Evolutionary conservation across 2,113 vertebrate genomes (phyloP), one percentile per base, ranked within the genome.

Genomic region (Myotis brandtii): DNA sequence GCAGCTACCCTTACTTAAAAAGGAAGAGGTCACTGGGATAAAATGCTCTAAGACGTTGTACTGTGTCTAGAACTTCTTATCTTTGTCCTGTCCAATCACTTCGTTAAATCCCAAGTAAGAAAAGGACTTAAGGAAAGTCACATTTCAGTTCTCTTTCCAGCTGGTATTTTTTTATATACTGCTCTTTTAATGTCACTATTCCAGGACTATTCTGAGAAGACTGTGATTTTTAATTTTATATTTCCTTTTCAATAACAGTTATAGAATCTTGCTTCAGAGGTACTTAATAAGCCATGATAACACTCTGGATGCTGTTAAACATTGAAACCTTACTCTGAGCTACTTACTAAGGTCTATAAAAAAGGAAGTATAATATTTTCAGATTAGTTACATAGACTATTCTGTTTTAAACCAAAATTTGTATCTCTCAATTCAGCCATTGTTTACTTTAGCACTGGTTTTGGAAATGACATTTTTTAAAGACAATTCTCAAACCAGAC

Each of bases 281-380:
- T 69, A 64, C 14, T 95, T 59, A 97, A 34, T 50, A 77, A 89
- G 50, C 43, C 30, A 62, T 7, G 89, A 10, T 52, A 54, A 72
- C 4, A 23, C 9, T 85, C 40, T 86, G 10, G 7, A 11, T 75
- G 14, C 11, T 76, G 23, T 72, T 64, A 85, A 76, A 79, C 40
- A 72, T 46, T 72, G 85, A 93, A 76, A 62, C 32, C 5, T 88
- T 73, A 72, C 40, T 59, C 23, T 79, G 30, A 90, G 13, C 10
- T 80, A 73, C 89, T 89, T 96, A 70, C 64, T 89, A 86, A 95
- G 9, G n/a, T 86, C 37, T 80, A 3, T 89, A 77, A 96, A 83
- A 86, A 9, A 79, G 10, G 46, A 64, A 72, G 9, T 64, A 16
- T 80, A 64, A 93, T 72, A 52, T 73, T 93, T 84, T 70, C 75